phyloP scores from a whole-genome alignment of 2,888 invertebrate species.

The Coelopa pilipes region DNA sequence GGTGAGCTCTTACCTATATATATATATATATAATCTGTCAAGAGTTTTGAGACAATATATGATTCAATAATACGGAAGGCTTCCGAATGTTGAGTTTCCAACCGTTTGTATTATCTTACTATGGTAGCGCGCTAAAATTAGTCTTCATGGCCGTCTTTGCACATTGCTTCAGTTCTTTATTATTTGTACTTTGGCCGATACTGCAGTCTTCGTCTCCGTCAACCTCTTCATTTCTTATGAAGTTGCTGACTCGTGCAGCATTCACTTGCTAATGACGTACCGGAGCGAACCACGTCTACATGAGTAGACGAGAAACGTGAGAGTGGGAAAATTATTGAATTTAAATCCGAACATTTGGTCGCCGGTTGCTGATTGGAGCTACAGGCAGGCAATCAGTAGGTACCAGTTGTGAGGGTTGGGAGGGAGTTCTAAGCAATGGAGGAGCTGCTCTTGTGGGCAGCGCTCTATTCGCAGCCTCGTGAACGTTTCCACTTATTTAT shows the following conservation, averaged over 20 bases:
- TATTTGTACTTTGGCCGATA: background rate
- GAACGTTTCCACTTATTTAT: conserved; percentile 5
- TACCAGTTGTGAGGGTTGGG: background rate
- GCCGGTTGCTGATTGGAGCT: conserved; percentile 37
- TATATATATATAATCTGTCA: no score
- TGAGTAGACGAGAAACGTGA: conserved; percentile 27
- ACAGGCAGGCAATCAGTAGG: background rate
- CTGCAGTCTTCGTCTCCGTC: background rate
- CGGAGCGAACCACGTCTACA: conserved; percentile 3
- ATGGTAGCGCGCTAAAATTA: no score
- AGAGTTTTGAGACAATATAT: no score
- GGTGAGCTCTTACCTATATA: conserved; percentile 12
- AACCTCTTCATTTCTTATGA: background rate
- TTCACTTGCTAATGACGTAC: background rate
- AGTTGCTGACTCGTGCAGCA: background rate
- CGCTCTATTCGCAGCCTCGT: background rate
- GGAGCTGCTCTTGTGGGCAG: conserved; percentile 4
- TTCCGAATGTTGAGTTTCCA: no score
- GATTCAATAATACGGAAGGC: no score
- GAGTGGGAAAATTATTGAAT: conserved; percentile 49
- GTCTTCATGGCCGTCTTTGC: background rate
- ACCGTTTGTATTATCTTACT: no score
- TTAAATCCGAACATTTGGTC: conserved; percentile 42
- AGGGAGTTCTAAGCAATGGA: conserved; percentile 4
- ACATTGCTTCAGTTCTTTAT: background rate